Evolutionary conservation across 1,140 invertebrate species (phyloP), one percentile per base, ranked within the genome.

Genomic region (Eciton burchellii): DNA sequence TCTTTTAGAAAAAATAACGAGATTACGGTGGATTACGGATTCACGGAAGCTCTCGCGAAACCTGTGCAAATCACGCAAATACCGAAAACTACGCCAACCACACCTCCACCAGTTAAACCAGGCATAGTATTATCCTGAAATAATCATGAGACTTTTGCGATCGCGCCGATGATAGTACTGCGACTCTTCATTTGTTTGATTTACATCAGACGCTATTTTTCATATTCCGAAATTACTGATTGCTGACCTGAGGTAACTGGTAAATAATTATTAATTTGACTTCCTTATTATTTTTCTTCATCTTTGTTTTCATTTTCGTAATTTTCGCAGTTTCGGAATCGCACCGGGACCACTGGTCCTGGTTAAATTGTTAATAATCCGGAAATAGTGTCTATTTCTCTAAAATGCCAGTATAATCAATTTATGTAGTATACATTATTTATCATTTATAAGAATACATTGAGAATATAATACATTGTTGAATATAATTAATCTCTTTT

Each of bases 11-110:
- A 92, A 92, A 85, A 60, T 87, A 43, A 56, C 76, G 74, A 79
- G 4, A 70, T 70, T 26, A 70, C 63, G n/a, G 43, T 81, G 43
- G 90, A 93, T 81, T 93, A 92, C 63, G 68, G 85, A n/a, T 88
- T 89, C 24, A 91, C 90, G 3, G 92, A 92, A 68, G 16, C 87
- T n/a, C 35, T 88, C 1, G 47, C 72, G 12, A 86, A 85, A 59
- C 47, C 84, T 66, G 47, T 82, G 35, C 35, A 35, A 45, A 68
- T 84, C 5, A 91, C 91, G 5, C 84, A 90, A 57, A 63, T 85
- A 60, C 84, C 90, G 29, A 91, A 91, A 84, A 8, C 79, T 29
- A 57, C 62, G 19, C 3, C 82, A 47, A 92, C 91, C 19, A 93
- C 91, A 19, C 85, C 89, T 21, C 14, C 66, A 2, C 84, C 86